These are phyloP conservation scores for Lytechinus pictus DNA, from an alignment of 35 echinoderm and acorn worm species.

Conservation along the genomic window DNA sequence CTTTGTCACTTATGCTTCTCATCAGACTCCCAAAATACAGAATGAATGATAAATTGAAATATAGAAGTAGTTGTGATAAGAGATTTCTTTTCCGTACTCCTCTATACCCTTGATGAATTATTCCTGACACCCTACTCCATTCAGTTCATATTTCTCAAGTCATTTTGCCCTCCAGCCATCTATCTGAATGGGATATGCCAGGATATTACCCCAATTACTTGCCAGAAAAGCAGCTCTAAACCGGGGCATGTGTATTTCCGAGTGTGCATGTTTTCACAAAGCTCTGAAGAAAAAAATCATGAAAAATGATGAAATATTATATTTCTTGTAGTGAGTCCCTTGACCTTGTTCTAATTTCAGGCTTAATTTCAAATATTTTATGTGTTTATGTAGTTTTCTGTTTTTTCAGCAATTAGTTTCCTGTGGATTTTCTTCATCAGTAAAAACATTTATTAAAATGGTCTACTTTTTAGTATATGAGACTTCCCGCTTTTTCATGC, in stretches of 20 bases:
- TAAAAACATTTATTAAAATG: neutral
- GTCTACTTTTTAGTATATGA: neutral
- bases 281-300: neutral
- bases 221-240: conserved; percentile 20
- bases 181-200: conserved; percentile 32
- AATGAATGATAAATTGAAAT: neutral
- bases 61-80: neutral
- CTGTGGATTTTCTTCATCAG: conserved; percentile 11
- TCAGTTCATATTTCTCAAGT: conserved; percentile 41
- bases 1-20: neutral
- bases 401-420: conserved; percentile 18
- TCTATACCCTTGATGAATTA: neutral
- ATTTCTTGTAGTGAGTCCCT: conserved; percentile 21
- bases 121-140: neutral
- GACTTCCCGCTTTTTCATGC: neutral
- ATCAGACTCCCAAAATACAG: neutral
- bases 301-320: conserved; percentile 4
- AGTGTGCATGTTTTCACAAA: conserved; percentile 17
- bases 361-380: neutral
- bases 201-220: conserved; percentile 47
- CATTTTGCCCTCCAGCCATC: conserved; percentile 22
- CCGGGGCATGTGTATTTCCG: conserved; percentile 24
- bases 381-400: neutral
- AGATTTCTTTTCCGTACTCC: neutral
- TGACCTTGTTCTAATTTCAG: conserved; percentile 32